These are phyloP conservation scores for Zaprionus ghesquierei DNA, from an alignment of 1,140 invertebrate genomes.

Conservation along the genomic window DNA sequence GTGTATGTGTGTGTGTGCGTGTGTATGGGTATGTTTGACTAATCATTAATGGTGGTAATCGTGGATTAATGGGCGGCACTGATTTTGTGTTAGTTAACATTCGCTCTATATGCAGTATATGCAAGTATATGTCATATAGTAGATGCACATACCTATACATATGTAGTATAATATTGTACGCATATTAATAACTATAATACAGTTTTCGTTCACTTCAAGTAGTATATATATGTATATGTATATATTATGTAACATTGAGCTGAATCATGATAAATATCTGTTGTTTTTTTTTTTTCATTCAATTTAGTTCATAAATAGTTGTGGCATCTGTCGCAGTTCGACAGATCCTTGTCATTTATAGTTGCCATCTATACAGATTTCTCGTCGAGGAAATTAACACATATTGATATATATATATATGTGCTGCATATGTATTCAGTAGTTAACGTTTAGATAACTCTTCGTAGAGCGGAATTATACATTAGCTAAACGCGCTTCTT, in stretches of 20 bases:
- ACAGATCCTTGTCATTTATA: not conserved
- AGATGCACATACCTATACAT: not conserved
- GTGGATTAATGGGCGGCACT: constrained; percentile 80
- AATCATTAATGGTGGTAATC: constrained; percentile 78
- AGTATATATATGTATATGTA: not conserved
- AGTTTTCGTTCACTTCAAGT: constrained; percentile 22
- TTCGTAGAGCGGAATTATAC: constrained; percentile 9
- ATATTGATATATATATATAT: not conserved
- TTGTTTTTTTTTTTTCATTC: no score
- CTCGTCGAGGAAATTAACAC: no score
- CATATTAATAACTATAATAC: constrained; percentile 52
- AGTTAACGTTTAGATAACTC: not conserved
- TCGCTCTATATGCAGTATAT: constrained; percentile 55
- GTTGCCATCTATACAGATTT: not conserved
- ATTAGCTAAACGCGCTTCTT: constrained; percentile 16
- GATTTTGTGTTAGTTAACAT: constrained; percentile 81
- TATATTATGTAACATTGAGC: constrained; percentile 40
- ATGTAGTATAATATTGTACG: constrained; percentile 13
- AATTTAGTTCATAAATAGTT: not conserved
- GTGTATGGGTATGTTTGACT: constrained; percentile 48
- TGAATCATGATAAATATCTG: constrained; percentile 19
- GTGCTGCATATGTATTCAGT: not conserved
- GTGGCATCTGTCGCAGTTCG: not conserved
- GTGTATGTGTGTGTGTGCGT: constrained; percentile 32
- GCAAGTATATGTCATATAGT: constrained; percentile 21